A percentile compares a stretch with the other conserved stretches of the same genome.
Conservation (phyloP, 2,797 vertebrate species). For the Florisuga fusca region DNA sequence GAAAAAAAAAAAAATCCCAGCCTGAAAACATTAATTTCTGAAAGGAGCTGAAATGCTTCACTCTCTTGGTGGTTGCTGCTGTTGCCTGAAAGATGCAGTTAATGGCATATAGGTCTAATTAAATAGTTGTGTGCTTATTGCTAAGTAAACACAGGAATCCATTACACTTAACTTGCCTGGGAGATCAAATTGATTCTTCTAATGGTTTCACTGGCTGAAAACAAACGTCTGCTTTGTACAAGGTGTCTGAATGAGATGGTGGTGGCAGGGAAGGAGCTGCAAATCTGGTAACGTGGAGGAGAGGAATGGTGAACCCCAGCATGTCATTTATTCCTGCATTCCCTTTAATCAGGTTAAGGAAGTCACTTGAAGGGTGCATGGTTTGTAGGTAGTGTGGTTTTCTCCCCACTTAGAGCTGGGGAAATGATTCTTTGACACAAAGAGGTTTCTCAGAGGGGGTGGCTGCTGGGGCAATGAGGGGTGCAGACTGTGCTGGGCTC, state of each 20-base stretch:
- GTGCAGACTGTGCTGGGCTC: neutral
- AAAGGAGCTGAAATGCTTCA: neutral
- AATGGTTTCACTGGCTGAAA: neutral
- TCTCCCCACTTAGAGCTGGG: neutral
- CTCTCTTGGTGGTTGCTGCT: neutral
- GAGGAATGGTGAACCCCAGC: neutral
- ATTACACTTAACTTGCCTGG: conserved; percentile 17
- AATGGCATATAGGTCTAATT: neutral
- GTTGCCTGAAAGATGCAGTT: neutral
- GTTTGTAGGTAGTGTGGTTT: neutral
- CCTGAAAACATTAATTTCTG: neutral
- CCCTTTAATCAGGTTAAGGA: neutral
- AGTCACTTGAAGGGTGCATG: neutral
- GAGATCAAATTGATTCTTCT: conserved; percentile 28
- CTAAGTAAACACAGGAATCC: neutral
- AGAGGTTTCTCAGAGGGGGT: fast-evolving
- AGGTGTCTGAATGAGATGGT: conserved; percentile 10
- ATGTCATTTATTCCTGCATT: neutral
- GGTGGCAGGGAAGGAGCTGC: neutral
- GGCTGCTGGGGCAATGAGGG: neutral
- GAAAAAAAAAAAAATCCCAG: neutral
- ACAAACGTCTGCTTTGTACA: neutral
- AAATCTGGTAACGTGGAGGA: neutral
- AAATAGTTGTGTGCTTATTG: conserved; percentile 22
- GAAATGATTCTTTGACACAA: neutral